Evolutionary conservation across 2,797 vertebrate genomes (phyloP).

Genomic region (Gorsachius magnificus): DNA sequence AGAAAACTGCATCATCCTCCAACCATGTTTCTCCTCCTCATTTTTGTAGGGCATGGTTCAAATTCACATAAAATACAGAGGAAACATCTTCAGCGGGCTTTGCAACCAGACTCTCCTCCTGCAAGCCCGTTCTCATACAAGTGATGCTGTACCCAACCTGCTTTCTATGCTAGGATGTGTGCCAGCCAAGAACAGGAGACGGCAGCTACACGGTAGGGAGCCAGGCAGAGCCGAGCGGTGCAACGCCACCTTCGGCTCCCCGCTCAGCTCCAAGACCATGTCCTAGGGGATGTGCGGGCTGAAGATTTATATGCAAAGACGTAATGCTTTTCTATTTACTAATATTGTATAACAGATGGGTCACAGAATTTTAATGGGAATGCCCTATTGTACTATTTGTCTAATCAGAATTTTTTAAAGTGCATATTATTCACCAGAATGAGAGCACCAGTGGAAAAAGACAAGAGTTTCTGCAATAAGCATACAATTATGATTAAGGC

Average conservation of each 20-base stretch:
- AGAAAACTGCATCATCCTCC: background rate
- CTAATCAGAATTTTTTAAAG: conserved; percentile 41
- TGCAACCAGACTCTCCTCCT: background rate
- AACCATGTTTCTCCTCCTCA: fast-evolving
- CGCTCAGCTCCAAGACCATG: background rate
- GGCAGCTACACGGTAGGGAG: fast-evolving
- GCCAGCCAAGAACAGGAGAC: background rate
- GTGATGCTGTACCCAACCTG: background rate
- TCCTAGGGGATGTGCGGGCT: background rate
- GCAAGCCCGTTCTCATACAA: background rate
- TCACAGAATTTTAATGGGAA: conserved; percentile 24
- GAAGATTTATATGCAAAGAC: background rate
- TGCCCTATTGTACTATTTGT: conserved; percentile 5
- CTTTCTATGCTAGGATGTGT: background rate
- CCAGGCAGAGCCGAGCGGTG: fast-evolving
- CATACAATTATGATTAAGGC: conserved; percentile 5
- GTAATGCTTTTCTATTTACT: background rate
- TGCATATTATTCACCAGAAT: background rate
- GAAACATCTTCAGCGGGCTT: background rate
- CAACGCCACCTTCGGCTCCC: background rate
- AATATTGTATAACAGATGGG: conserved; percentile 13
- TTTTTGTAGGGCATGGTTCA: background rate
- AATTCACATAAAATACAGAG: background rate
- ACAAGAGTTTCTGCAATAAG: conserved; percentile 25
- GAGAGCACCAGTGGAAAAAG: conserved; percentile 11